Evolutionary conservation across 2,797 vertebrate species (phyloP).

Genomic region (Emydoidea blandingii): DNA sequence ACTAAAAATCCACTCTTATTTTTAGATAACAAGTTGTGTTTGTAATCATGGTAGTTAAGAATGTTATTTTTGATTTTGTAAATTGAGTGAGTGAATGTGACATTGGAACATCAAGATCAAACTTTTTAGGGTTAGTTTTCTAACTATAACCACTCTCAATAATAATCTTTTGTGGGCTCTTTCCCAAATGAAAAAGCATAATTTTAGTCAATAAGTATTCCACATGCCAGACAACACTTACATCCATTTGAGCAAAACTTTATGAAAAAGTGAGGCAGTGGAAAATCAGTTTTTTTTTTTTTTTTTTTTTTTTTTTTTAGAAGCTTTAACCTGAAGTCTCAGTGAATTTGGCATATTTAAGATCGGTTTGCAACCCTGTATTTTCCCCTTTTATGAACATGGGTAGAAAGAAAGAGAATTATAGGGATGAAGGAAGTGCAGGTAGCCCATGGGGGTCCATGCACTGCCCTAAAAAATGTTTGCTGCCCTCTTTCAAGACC

Average conservation of each 20-base stretch:
- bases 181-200: neutral
- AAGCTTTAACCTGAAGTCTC: neutral
- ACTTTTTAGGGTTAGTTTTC: neutral
- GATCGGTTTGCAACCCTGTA: neutral
- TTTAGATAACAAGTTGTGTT: neutral
- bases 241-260: neutral
- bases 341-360: neutral
- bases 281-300: neutral
- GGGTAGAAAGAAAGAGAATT: neutral
- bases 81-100: neutral
- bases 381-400: neutral
- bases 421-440: neutral
- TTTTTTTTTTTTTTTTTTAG: neutral
- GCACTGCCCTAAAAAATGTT: neutral
- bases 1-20: neutral
- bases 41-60: neutral
- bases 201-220: neutral
- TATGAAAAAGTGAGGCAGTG: neutral
- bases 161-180: neutral
- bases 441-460: neutral
- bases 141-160: neutral
- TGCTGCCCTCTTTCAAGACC: neutral
- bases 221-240: neutral
- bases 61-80: neutral
- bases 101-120: neutral